Base-by-base conservation (phyloP, 1,140 invertebrate genomes). In the Drosophila sproati region DNA sequence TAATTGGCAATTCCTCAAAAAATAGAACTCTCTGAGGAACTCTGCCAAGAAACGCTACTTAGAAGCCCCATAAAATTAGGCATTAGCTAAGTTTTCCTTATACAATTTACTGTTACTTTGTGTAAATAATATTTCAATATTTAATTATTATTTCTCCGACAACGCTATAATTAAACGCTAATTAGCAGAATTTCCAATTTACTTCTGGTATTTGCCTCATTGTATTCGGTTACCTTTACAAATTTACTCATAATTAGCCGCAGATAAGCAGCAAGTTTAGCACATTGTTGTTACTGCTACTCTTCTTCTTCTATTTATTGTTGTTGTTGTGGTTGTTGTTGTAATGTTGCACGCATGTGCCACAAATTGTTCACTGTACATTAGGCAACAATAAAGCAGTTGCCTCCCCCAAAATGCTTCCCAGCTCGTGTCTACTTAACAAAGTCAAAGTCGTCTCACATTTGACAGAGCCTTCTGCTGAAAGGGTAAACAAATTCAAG, bases 401-500 rank as follows among this genome's bases (percentile, higher is more conserved):
- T n/a, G 10, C 2, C 10, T n/a, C 10, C 10, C 39, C 10, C 39
- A n/a, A 43, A 43, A 3, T 41, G 7, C 10, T 41, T 8, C 10
- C 3, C 39, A 43, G n/a, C 39, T 43, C 39, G n/a, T 43, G n/a
- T 43, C 39, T n/a, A 43, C 39, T 43, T 43, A 43, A 72, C 56
- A 59, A 67, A 72, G 51, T 75, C 67, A 71, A 75, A 75, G 67
- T 71, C 67, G 73, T 10, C 45, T 59, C 64, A 69, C 56, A 71
- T 20, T 20, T 75, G 82, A 85, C 66, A 86, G 69, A 47, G 59
- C 54, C 60, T 47, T 50, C 62, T 77, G 81, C 55, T 82, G 69
- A 82, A 68, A 79, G 83, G 80, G 83, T 88, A 87, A 87, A 88
- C 83, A 87, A 87, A 89, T 87, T 87, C 83, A 88, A 88, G 82